A percentile compares a stretch with the other conserved stretches of the same genome.
Evolutionary conservation across 2,113 vertebrate species (phyloP).

Genomic region (Triplophysa siluroides): DNA sequence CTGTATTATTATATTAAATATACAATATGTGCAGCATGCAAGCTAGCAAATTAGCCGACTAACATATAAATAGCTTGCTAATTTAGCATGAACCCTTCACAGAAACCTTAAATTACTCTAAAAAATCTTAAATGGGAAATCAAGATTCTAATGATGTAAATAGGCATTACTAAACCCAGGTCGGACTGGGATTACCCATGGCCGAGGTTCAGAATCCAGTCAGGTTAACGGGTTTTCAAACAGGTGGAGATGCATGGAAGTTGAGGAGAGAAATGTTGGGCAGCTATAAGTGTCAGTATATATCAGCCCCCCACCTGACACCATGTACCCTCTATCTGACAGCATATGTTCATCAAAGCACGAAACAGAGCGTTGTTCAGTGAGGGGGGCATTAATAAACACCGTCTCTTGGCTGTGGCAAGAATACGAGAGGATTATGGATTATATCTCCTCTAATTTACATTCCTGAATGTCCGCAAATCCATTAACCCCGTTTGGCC

Average conservation of each 20-base stretch:
- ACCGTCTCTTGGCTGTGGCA: slow-evolving; percentile 38
- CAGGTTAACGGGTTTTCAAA: slow-evolving; percentile 36
- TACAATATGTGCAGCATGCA: no score
- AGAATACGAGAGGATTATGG: slow-evolving; percentile 57
- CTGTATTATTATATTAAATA: no score
- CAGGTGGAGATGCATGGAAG: slow-evolving; percentile 6
- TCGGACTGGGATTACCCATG: no score
- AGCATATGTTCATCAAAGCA: slow-evolving; percentile 25
- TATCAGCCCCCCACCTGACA: neutral
- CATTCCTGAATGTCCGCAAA: slow-evolving; percentile 69
- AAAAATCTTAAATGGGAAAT: no score
- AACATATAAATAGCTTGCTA: no score
- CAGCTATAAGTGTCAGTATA: neutral
- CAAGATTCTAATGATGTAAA: no score
- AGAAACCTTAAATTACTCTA: no score
- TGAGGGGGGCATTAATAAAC: slow-evolving; percentile 44
- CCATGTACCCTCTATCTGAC: slow-evolving; percentile 1
- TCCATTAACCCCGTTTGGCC: slow-evolving; percentile 68
- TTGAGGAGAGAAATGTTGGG: neutral
- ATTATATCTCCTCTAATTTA: slow-evolving; percentile 66
- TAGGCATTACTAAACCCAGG: no score
- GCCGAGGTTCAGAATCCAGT: neutral
- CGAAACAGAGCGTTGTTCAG: neutral
- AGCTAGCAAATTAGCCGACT: no score
- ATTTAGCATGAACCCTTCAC: no score